Conservation (phyloP, 2,797 vertebrate genomes). For the Myoxocephalus aenaeus region DNA sequence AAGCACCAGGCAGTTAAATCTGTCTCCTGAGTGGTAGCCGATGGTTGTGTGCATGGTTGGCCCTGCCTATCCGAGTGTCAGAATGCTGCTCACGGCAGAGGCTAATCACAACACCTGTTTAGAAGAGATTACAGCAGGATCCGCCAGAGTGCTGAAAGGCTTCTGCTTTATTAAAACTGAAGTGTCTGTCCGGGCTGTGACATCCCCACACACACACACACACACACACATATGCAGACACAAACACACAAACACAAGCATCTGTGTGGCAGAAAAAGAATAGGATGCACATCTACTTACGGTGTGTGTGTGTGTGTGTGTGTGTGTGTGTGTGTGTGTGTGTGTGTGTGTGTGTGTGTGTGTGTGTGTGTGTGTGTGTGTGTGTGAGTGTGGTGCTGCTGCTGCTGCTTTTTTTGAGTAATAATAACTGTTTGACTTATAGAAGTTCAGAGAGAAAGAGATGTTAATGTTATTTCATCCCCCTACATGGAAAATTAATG, state of each 20-base stretch:
- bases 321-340: no score
- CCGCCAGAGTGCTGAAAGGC: constrained; percentile 63
- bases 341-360: background rate
- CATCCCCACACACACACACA: constrained; percentile 37
- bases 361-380: constrained; percentile 3
- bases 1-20: constrained; percentile 42
- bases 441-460: constrained; percentile 72
- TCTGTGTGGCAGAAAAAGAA: constrained; percentile 21
- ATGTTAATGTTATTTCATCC: constrained; percentile 78
- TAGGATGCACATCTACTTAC: constrained; percentile 17
- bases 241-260: background rate
- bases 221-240: background rate
- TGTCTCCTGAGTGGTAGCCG: constrained; percentile 57
- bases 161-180: constrained; percentile 70
- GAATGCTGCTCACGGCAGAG: constrained; percentile 60
- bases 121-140: constrained; percentile 75
- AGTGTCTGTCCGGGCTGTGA: constrained; percentile 61
- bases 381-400: constrained; percentile 5
- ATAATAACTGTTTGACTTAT: constrained; percentile 75
- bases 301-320: constrained; percentile 11
- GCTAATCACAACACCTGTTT: constrained; percentile 81
- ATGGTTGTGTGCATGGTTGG: constrained; percentile 51
- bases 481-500: constrained; percentile 75
- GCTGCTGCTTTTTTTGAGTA: constrained; percentile 47
- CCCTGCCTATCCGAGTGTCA: constrained; percentile 65